phyloP scores from a whole-genome alignment of 2,113 vertebrate genomes.

The Aldabrachelys gigantea region DNA sequence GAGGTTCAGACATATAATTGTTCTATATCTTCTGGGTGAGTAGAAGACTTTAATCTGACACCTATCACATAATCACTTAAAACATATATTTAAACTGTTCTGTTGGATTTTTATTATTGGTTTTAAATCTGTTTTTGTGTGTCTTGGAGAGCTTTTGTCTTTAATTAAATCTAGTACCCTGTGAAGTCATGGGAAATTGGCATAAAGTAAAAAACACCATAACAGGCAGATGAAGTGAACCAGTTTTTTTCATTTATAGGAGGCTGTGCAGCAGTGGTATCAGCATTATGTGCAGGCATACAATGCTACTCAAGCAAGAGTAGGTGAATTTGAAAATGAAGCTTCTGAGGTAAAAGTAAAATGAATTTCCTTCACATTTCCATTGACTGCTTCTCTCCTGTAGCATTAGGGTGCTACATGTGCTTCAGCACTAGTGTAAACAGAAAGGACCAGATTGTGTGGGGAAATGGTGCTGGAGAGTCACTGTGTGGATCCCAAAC shows the following conservation, averaged over 20 bases:
- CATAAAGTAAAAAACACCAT: neutral
- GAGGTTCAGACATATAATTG: neutral
- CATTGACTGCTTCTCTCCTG: neutral
- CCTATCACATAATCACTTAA: neutral
- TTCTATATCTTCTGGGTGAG: neutral
- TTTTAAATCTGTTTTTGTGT: neutral
- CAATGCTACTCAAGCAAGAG: constrained; percentile 71
- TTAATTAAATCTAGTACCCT: neutral
- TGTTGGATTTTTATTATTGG: neutral
- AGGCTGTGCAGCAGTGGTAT: constrained; percentile 86
- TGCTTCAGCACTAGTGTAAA: neutral
- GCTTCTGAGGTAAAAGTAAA: constrained; percentile 77
- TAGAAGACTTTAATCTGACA: neutral
- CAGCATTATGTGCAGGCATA: constrained; percentile 83
- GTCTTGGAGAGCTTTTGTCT: neutral
- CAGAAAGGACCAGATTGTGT: neutral
- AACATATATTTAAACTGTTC: fast-evolving
- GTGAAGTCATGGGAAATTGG: neutral
- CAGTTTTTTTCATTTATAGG: constrained; percentile 65
- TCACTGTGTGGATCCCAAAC: constrained; percentile 10
- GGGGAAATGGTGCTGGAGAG: neutral
- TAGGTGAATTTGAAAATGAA: constrained; percentile 79
- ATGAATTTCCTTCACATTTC: neutral
- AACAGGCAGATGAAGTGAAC: constrained; percentile 14
- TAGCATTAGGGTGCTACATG: neutral